Base-by-base conservation (phyloP, 2,888 invertebrate genomes). In the Xanthia icteritia region DNA sequence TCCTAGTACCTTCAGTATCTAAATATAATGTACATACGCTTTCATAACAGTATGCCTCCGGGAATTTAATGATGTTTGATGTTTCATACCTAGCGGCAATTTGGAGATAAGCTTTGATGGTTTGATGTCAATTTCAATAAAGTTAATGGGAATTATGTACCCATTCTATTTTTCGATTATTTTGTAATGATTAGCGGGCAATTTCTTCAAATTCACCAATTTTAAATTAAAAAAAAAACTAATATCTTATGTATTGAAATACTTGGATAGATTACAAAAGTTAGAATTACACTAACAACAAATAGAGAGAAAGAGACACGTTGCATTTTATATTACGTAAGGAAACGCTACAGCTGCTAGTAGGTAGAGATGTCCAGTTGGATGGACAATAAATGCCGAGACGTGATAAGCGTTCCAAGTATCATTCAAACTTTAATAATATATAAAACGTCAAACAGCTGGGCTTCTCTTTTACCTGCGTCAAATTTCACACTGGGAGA, bases 381-480 rank as follows among this genome's bases (percentile, higher is more conserved):
- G 61, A 84, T 84, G 73, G 45, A 80, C 67, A 72, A 80, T 84
- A 73, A 73, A 84, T 64, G 67, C 36, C 45, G 4, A 68, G 63
- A 73, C 81, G 81, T 84, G 80, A 66, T 72, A 72, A 84, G 51
- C 73, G 63, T 84, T 68, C 5, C 67, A 84, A 84, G 81, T 84
- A 80, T 54, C 61, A 64, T 84, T n/a, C 36, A 64, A 67, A 67
- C 67, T 72, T 71, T 58, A 67, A 81, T n/a, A n/a, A n/a, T n/a
- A n/a, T 83, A 83, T 81, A 45, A 83, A 79, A 67, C 51, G 64
- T 67, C 56, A 67, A 67, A 60, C 61, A 45, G 60, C 23, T 36
- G 23, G 27, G 42, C 5, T 42, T 17, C 15, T 20, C 31, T 63
- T 67, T 72, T 54, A 84, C 54, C 36, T 45, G 67, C 45, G 13